Conservation (phyloP, 2,888 invertebrate genomes). For the Agonopterix subpropinquella region DNA sequence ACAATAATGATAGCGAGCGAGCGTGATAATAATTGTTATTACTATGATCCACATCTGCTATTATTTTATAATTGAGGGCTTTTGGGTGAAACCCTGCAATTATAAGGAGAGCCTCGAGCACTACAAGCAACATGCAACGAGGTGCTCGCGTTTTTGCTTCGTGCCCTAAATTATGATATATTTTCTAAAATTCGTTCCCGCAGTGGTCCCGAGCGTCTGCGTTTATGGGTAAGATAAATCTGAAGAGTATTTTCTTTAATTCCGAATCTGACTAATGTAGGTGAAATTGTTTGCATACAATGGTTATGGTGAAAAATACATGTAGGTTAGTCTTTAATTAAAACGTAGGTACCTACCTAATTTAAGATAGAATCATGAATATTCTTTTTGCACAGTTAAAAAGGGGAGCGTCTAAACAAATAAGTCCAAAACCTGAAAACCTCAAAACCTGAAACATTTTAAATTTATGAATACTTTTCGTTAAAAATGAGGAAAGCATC, state of each 20-base stretch:
- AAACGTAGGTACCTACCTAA: too few species aligned
- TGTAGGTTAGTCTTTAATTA: too few species aligned
- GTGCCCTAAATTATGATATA: conserved; percentile 62
- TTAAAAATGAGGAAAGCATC: too few species aligned
- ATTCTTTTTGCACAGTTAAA: too few species aligned
- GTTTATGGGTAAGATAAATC: conserved; percentile 7
- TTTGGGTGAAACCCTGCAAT: conserved; percentile 74
- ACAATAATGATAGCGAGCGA: conserved; percentile 65
- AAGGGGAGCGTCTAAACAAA: too few species aligned
- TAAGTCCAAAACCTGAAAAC: too few species aligned
- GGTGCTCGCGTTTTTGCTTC: conserved; percentile 58
- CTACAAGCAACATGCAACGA: conserved; percentile 62
- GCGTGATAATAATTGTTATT: conserved; percentile 77
- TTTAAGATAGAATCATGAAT: too few species aligned
- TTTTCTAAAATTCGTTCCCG: conserved; percentile 43
- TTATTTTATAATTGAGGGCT: conserved; percentile 75
- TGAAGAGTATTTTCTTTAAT: conserved; percentile 1
- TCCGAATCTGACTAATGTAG: too few species aligned
- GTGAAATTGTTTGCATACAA: too few species aligned
- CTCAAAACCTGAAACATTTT: too few species aligned
- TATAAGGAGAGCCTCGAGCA: conserved; percentile 71
- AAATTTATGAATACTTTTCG: too few species aligned
- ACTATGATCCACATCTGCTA: conserved; percentile 75
- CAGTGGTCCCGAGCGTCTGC: conserved; percentile 10
- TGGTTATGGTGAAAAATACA: too few species aligned